Evolutionary conservation across 2,113 vertebrate genomes (phyloP).

Genomic region (Oxygymnocypris stewartii): DNA sequence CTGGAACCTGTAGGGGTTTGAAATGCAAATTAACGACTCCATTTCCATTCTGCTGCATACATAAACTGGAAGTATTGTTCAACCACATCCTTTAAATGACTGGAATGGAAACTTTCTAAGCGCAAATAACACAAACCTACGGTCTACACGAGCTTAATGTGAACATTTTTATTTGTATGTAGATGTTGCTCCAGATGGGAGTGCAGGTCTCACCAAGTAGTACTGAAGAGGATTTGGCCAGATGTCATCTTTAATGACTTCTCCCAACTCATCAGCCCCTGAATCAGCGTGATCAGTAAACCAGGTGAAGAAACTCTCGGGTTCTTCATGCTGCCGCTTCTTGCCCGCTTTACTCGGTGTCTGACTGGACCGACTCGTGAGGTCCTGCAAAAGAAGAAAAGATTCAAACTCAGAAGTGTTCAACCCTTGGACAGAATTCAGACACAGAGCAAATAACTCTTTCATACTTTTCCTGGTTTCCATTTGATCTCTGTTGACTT

Average conservation of each 20-base stretch:
- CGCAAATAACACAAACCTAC: not conserved
- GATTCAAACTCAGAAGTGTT: not conserved
- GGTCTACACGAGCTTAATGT: not conserved
- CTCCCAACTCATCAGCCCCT: constrained; percentile 94
- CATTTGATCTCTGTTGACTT: constrained; percentile 99
- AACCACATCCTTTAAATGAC: not conserved
- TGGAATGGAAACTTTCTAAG: not conserved
- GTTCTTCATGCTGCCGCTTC: constrained; percentile 98
- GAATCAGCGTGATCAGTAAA: constrained; percentile 97
- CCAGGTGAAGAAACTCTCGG: constrained; percentile 99
- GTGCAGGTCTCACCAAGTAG: constrained; percentile 83
- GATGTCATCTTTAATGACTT: constrained; percentile 98
- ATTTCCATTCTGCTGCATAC: not conserved
- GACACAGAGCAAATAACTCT: not conserved
- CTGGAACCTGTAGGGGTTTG: constrained; percentile 83
- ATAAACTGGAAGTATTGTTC: not conserved
- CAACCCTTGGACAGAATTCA: not conserved
- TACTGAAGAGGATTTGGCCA: constrained; percentile 99
- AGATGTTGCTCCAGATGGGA: too few species aligned
- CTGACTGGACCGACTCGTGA: constrained; percentile 96
- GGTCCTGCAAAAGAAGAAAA: constrained; percentile 75
- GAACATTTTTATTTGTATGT: not conserved
- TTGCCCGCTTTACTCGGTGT: constrained; percentile 96
- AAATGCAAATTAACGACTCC: not conserved
- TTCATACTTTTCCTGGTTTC: constrained; percentile 95